A percentile compares a stretch with the other conserved stretches of the same genome.
Evolutionary conservation across 2,888 invertebrate genomes (phyloP).

Genomic region (Orchesellides sinensis): DNA sequence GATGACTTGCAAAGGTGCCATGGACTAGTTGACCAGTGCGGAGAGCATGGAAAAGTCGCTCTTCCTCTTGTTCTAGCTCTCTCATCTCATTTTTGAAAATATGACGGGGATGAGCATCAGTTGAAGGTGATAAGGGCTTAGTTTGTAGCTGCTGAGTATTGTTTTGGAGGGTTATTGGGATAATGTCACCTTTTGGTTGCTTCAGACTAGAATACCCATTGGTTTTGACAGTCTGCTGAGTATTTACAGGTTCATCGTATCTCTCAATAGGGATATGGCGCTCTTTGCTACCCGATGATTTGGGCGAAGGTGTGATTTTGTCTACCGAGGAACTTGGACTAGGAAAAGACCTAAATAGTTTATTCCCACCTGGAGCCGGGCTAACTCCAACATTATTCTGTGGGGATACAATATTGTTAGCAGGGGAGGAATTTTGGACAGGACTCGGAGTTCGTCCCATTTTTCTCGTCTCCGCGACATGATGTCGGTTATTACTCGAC

Average conservation of each 20-base stretch:
- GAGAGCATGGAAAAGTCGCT: constrained; percentile 86
- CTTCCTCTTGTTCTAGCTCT: constrained; percentile 89
- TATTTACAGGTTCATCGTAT: constrained; percentile 48
- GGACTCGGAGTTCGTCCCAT: constrained; percentile 57
- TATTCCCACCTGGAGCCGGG: neutral
- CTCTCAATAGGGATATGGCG: constrained; percentile 69
- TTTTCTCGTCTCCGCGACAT: constrained; percentile 61
- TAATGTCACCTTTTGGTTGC: constrained; percentile 18
- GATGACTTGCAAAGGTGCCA: constrained; percentile 46
- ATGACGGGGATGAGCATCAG: neutral
- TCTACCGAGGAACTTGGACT: constrained; percentile 44
- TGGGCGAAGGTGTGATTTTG: neutral
- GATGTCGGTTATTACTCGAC: constrained; percentile 66
- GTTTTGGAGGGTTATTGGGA: neutral
- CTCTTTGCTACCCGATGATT: constrained; percentile 31
- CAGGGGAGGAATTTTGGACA: constrained; percentile 11
- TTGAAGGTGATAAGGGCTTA: neutral
- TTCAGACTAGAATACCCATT: constrained; percentile 58
- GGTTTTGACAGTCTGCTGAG: constrained; percentile 28
- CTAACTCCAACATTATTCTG: neutral
- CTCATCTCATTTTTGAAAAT: constrained; percentile 75
- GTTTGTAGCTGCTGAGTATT: constrained; percentile 23
- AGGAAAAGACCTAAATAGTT: constrained; percentile 34
- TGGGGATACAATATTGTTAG: neutral
- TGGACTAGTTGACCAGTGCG: constrained; percentile 83